Base-by-base conservation (phyloP, 2,888 invertebrate genomes). In the Parochlus steinenii region DNA sequence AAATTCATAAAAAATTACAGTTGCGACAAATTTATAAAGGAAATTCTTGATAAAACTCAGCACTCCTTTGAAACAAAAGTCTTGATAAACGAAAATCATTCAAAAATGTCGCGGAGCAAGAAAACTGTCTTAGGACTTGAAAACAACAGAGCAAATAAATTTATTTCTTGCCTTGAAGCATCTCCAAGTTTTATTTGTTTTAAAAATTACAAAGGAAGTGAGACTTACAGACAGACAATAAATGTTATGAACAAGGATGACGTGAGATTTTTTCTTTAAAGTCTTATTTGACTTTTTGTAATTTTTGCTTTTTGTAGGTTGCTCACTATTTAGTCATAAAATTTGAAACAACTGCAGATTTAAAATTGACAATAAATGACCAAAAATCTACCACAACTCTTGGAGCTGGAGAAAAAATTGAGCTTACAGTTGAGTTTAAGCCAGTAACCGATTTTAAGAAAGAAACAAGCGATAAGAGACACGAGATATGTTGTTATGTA, bases 181-280 rank as follows among this genome's bases (percentile, higher is more conserved):
- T 16, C 17, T 3, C 35, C 35, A 4, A 29, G 22, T 20, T 12
- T 23, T 26, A 14, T 35, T 11, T 35, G 35, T n/a, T 35, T 35
- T 18, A 14, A 23, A 14, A 28, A 35, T 23, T 35, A 35, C 12
- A 29, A 35, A 22, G 29, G 22, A n/a, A 23, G 29, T 6, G 16
- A 35, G 8, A 15, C 23, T 11, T 28, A 29, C 14, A 35, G 29
- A n/a, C 29, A 35, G 23, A 6, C 12, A n/a, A 35, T 35, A 23
- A n/a, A 29, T 16, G 17, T 35, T 17, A 6, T 29, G 4, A 35
- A 35, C 17, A 11, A 35, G 11, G 35, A 35, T 29, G 8, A 17
- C 22, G 35, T 35, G 14, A 29, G 16, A 22, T 19, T 8, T 11
- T 24, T 20, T 22, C 3, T 14, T n/a, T 27, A 12, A 12, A 17